Evolutionary conservation across 2,888 invertebrate species (phyloP), one percentile per base, ranked within the genome.

Genomic region (Junonia oenone): DNA sequence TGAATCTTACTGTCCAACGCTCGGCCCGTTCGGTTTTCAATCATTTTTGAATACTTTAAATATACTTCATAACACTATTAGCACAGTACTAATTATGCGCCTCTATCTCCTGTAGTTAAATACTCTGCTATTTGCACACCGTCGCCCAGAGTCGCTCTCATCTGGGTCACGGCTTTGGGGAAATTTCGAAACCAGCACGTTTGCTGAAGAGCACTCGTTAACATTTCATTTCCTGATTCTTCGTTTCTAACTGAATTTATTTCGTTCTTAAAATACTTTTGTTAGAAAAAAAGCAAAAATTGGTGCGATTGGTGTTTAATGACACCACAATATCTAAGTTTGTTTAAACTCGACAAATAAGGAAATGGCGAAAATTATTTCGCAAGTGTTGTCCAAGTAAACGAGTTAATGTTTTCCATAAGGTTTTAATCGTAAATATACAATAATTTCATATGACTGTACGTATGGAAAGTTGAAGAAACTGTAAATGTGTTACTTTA

Each of bases 61-160:
- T 31, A 38, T 31, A 51, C 26, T 53, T 35, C 37, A 8, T 46
- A 38, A 53, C 17, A 14, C 27, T 46, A 45, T 14, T 14, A 19
- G 43, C n/a, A 29, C 19, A 35, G 46, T 38, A 29, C 19, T 38
- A 53, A 53, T 53, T 53, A 37, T 38, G 29, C n/a, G 52, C 19
- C 14, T 51, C 26, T 45, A 51, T 15, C 43, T 45, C 13, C 33
- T 51, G 45, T 26, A 35, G 19, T 22, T n/a, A n/a, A n/a, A 51
- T 14, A 31, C 51, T 35, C 43, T 22, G 14, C 31, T 33, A 47
- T 53, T 53, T 47, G 46, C 47, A 53, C 47, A 40, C 29, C 19
- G 46, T 19, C n/a, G n/a, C n/a, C n/a, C n/a, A n/a, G n/a, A n/a
- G 33, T 47, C 38, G 46, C 38, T 47, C 46, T 53, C 46, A 47